Evolutionary conservation across 2,888 invertebrate genomes (phyloP).

Genomic region (Parelbella ahira): DNA sequence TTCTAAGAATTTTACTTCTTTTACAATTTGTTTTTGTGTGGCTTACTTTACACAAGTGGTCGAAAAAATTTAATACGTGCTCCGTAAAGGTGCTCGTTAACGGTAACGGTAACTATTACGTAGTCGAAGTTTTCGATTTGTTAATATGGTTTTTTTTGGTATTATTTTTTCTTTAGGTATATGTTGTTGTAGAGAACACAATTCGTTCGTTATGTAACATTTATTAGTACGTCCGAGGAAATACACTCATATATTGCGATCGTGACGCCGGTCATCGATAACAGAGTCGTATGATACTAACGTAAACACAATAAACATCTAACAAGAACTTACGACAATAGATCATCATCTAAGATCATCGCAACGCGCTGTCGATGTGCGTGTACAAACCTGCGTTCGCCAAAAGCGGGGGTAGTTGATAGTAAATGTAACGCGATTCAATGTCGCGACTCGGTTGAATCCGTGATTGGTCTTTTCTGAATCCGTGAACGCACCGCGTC

Average conservation of each 20-base stretch:
- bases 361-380: not conserved
- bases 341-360: slow-evolving; percentile 28
- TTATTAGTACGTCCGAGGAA: slow-evolving; percentile 14
- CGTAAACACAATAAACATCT: slow-evolving; percentile 31
- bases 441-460: slow-evolving; percentile 2
- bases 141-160: too few species aligned
- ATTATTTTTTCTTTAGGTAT: too few species aligned
- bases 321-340: slow-evolving; percentile 29
- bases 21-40: slow-evolving; percentile 7
- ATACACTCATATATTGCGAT: slow-evolving; percentile 3
- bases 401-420: too few species aligned
- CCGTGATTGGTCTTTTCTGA: slow-evolving; percentile 10
- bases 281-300: slow-evolving; percentile 21
- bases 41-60: not conserved
- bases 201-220: slow-evolving; percentile 7
- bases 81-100: not conserved
- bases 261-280: slow-evolving; percentile 5
- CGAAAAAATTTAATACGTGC: not conserved
- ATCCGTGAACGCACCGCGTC: slow-evolving; percentile 31
- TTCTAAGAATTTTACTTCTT: slow-evolving; percentile 24
- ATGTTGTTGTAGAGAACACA: too few species aligned
- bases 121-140: too few species aligned
- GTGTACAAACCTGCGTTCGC: not conserved
- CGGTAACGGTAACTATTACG: too few species aligned
- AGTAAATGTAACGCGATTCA: too few species aligned